phyloP scores from a whole-genome alignment of 1,140 invertebrate genomes.

The Drosophila cardini region DNA sequence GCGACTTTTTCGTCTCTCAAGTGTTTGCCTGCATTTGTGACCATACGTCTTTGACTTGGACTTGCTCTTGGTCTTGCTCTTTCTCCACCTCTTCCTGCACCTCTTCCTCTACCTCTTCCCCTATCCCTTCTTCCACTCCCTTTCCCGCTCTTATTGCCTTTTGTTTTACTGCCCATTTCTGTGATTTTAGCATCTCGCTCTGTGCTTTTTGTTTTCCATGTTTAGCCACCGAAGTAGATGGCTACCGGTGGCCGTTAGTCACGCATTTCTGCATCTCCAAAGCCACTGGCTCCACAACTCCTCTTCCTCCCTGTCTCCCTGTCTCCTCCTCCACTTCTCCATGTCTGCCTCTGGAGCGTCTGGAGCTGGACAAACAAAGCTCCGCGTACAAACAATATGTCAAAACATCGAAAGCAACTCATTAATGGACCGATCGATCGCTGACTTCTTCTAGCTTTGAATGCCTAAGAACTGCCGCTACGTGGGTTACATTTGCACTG shows the following conservation, averaged over 20 bases:
- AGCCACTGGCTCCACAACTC: constrained; percentile 23
- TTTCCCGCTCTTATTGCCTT: constrained; percentile 44
- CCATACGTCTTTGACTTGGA: constrained; percentile 34
- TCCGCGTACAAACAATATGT: constrained; percentile 65
- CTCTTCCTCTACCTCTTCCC: background rate
- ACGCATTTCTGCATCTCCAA: constrained; percentile 77
- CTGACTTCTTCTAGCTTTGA: constrained; percentile 5
- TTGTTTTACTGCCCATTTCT: constrained; percentile 76
- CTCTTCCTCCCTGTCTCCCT: background rate
- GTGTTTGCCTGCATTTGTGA: constrained; percentile 81
- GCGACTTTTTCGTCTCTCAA: constrained; percentile 72
- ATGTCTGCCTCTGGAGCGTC: constrained; percentile 22
- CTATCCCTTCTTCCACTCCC: background rate
- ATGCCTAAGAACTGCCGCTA: background rate
- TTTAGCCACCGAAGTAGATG: constrained; percentile 82
- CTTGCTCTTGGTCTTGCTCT: constrained; percentile 14
- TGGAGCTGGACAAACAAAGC: constrained; percentile 61
- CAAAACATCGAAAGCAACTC: constrained; percentile 79
- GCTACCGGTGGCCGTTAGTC: constrained; percentile 82
- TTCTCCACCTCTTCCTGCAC: background rate
- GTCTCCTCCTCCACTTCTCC: constrained; percentile 11
- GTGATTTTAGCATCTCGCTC: constrained; percentile 71
- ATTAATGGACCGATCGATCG: constrained; percentile 75
- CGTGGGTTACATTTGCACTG: background rate
- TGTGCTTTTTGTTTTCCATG: constrained; percentile 61